These are phyloP conservation scores for Lagorchestes hirsutus DNA, from an alignment of 2,797 vertebrate species.

Conservation along the genomic window DNA sequence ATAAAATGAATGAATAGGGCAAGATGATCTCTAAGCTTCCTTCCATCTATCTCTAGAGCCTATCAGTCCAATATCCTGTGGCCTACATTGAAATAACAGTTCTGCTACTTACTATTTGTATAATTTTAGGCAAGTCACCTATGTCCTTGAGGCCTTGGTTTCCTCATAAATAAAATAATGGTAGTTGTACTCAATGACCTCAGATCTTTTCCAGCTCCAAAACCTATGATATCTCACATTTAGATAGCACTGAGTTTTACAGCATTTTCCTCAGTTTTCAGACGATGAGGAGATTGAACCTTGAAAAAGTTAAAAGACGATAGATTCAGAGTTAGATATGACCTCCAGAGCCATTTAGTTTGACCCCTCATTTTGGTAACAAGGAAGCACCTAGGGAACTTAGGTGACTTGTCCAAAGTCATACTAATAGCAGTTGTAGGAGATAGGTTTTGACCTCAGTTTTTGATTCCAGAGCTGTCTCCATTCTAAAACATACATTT, in stretches of 20 bases:
- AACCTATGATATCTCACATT: neutral
- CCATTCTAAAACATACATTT: neutral
- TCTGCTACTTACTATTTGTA: neutral
- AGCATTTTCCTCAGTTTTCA: neutral
- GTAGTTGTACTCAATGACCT: neutral
- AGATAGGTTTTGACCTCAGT: neutral
- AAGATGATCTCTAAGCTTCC: neutral
- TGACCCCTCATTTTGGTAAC: neutral
- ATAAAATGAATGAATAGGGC: conserved; percentile 5
- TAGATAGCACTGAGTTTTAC: neutral
- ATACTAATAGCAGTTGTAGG: neutral
- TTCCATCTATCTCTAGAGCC: neutral
- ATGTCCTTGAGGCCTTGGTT: neutral
- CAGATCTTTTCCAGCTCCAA: neutral
- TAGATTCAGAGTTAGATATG: neutral
- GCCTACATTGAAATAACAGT: neutral
- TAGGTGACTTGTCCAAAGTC: neutral
- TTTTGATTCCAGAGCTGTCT: neutral
- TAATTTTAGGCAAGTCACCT: neutral
- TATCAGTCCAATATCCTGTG: neutral
- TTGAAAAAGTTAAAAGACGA: neutral
- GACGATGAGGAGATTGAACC: neutral
- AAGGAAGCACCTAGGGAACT: neutral
- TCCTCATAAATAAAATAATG: neutral
- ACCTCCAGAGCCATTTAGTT: neutral